Base-by-base conservation (phyloP, 2,888 invertebrate genomes). In the Dicyrtoma fusca region DNA sequence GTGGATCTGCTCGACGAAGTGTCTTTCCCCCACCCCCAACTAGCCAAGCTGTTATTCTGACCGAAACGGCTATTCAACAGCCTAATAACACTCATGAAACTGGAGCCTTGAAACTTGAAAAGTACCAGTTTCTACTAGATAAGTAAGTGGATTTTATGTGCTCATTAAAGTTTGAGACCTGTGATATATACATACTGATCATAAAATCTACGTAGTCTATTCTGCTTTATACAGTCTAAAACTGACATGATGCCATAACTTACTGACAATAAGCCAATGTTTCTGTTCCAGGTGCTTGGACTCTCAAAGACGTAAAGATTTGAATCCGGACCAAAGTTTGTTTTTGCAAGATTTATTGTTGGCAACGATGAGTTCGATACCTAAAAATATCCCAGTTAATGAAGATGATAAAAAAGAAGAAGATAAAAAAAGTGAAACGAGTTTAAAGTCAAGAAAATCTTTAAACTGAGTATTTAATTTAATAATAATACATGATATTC, bases 311-410 rank as follows among this genome's bases (percentile, higher is more conserved):
- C 74, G 78, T 69, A 78, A 77, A 75, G 80, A 80, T 76, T 77
- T 79, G 73, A 86, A 88, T 75, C 87, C 88, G 75, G 89, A 90
- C 83, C 86, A 88, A 75, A 87, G 87, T 82, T 85, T 89, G 81
- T 91, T 90, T 85, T 88, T 90, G 76, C 89, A 90, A 84, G 89
- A 90, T 83, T 83, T 91, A 79, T 84, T 90, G 79, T 84, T 90
- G 80, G 88, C 89, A 49, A 87, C 89, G 73, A 83, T 88, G 81
- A 76, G 57, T 47, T 19, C 63, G 49, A 63, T 44, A 55, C 49
- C 53, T 62, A 51, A 65, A 17, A 34, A 55, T 49, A 63, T 11
- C 47, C 65, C 63, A 34, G 55, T 42, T 34, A 45, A 59, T 8
- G 57, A 69, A 42, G 63, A 53, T 21, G 62, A 63, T 62, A 34